These are phyloP conservation scores for Cylindroiulus punctatus DNA, from an alignment of 2,888 invertebrate genomes.

Conservation along the genomic window DNA sequence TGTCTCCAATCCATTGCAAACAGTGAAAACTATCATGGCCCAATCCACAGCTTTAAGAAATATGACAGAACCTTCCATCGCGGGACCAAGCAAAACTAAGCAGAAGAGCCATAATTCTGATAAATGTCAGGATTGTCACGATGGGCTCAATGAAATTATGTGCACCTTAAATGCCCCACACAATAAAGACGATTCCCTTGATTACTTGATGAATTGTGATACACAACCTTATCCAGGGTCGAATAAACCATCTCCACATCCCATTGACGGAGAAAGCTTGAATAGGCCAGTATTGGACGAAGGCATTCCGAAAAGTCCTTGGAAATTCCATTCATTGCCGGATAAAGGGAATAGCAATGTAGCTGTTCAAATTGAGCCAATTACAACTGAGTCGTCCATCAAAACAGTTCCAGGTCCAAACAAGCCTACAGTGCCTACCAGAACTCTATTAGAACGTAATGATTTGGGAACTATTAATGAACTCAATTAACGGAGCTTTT, in stretches of 20 bases:
- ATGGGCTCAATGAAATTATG: neutral
- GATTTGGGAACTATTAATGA: neutral
- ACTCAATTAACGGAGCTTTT: neutral
- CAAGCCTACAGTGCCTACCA: neutral
- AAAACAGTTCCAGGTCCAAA: neutral
- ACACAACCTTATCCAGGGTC: constrained; percentile 1
- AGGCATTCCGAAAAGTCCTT: neutral
- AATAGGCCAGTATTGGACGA: neutral
- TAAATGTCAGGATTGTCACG: neutral
- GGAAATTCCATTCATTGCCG: neutral
- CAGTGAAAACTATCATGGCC: neutral
- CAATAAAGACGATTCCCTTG: constrained; percentile 14
- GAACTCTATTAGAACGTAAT: neutral
- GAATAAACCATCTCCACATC: neutral
- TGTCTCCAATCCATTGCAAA: neutral
- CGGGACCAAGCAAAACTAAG: neutral
- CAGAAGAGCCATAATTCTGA: neutral
- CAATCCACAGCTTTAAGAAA: neutral
- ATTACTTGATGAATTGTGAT: constrained; percentile 36
- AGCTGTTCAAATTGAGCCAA: neutral
- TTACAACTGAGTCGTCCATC: neutral
- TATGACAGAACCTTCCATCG: neutral
- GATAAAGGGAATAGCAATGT: neutral
- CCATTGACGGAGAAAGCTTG: neutral
- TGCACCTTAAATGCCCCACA: neutral